Evolutionary conservation across 2,888 invertebrate genomes (phyloP).

Genomic region (Nomada hirtipes): DNA sequence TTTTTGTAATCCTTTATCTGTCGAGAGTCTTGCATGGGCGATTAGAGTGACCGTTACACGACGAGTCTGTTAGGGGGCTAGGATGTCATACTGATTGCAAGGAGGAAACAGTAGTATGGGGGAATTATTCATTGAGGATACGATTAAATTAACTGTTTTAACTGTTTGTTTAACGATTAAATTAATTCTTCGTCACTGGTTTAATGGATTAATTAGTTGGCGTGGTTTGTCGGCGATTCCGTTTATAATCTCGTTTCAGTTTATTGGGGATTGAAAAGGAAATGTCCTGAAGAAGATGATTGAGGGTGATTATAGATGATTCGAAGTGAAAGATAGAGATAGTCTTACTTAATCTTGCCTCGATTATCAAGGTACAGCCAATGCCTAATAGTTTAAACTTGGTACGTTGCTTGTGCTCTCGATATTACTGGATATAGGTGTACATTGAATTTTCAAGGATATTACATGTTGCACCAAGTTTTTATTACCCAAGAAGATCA

Average conservation of each 20-base stretch:
- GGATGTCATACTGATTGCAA: too few species aligned
- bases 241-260: not conserved
- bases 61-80: not conserved
- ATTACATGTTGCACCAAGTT: not conserved
- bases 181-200: not conserved
- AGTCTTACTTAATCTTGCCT: too few species aligned
- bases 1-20: not conserved
- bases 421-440: not conserved
- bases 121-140: not conserved
- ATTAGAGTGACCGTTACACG: slow-evolving; percentile 25
- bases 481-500: not conserved
- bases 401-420: not conserved
- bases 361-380: too few species aligned
- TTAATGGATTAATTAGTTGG: not conserved
- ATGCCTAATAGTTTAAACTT: not conserved
- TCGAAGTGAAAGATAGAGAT: not conserved
- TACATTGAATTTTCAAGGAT: not conserved
- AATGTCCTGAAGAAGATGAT: not conserved
- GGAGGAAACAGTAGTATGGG: not conserved
- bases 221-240: too few species aligned
- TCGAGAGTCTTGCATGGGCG: slow-evolving; percentile 5
- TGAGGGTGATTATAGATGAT: not conserved
- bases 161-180: too few species aligned
- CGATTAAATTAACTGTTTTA: not conserved
- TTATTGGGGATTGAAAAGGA: not conserved